Evolutionary conservation across 2,888 invertebrate species (phyloP).

Genomic region (Drosophila mayaguana): DNA sequence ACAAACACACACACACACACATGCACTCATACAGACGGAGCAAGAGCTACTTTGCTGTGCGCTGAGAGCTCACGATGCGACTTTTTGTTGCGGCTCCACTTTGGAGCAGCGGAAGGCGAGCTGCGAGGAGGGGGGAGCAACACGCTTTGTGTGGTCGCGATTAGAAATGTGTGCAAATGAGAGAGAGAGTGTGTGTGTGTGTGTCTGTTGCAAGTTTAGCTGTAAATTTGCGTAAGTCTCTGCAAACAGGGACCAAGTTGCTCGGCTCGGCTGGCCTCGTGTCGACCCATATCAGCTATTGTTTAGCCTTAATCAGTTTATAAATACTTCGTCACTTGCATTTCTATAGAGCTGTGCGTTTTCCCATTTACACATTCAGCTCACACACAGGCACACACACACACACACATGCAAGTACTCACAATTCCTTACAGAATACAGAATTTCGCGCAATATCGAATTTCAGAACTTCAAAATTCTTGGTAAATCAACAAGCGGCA

Average conservation of each 20-base stretch:
- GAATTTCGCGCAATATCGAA: constrained; percentile 65
- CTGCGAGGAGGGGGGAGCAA: not conserved
- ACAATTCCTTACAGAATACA: constrained; percentile 51
- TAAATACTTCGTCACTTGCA: constrained; percentile 78
- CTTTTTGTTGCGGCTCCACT: constrained; percentile 12
- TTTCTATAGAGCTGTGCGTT: constrained; percentile 45
- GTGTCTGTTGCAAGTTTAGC: constrained; percentile 33
- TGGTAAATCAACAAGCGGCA: constrained; percentile 53
- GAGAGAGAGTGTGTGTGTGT: not conserved
- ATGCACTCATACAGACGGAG: constrained; percentile 18
- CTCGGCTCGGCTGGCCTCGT: constrained; percentile 1
- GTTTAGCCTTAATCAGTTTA: constrained; percentile 76
- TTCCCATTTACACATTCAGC: constrained; percentile 19
- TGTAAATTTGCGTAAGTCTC: constrained; percentile 17
- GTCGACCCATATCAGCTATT: constrained; percentile 75
- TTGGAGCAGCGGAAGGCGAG: not conserved
- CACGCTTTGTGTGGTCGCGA: constrained; percentile 49
- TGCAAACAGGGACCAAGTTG: not conserved
- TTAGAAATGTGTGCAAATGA: constrained; percentile 26
- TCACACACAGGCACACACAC: not conserved
- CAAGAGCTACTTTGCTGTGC: constrained; percentile 70
- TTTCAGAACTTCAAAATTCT: constrained; percentile 64
- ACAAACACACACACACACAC: constrained; percentile 3
- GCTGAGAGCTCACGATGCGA: constrained; percentile 49
- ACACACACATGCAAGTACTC: constrained; percentile 13